These are phyloP conservation scores for Magallana ariakensis DNA, from an alignment of 1,140 invertebrate species.

Conservation along the genomic window DNA sequence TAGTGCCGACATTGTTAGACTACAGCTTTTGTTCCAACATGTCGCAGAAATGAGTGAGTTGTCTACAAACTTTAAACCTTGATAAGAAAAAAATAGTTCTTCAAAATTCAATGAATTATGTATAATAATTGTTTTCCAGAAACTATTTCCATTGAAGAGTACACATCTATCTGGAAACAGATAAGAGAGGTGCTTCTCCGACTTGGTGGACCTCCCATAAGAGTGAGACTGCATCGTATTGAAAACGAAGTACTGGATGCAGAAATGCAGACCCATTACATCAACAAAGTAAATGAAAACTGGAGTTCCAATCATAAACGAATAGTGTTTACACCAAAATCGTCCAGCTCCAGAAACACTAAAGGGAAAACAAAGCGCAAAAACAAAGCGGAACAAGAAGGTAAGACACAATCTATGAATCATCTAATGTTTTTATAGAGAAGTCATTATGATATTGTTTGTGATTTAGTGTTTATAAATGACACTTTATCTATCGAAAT, in stretches of 20 bases:
- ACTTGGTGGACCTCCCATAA: constrained; percentile 68
- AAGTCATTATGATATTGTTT: background rate
- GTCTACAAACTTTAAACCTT: background rate
- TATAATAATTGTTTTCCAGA: constrained; percentile 40
- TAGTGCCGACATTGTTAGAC: constrained; percentile 71
- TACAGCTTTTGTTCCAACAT: constrained; percentile 66
- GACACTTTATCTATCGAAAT: background rate
- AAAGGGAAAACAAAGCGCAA: constrained; percentile 42
- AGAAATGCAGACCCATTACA: constrained; percentile 69
- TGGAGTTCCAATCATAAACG: constrained; percentile 57
- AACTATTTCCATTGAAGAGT: constrained; percentile 65
- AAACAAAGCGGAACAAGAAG: constrained; percentile 40
- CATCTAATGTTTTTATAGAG: background rate
- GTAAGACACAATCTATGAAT: background rate
- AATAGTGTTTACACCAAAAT: constrained; percentile 49
- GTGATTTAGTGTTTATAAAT: background rate
- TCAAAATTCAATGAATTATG: no score
- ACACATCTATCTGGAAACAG: constrained; percentile 66
- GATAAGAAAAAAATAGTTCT: no score
- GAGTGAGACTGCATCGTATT: constrained; percentile 65
- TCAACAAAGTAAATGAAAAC: constrained; percentile 55
- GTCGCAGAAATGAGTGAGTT: constrained; percentile 58
- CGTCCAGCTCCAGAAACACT: constrained; percentile 24
- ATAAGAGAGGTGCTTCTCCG: constrained; percentile 66
- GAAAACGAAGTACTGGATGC: constrained; percentile 65